Evolutionary conservation across 2,797 vertebrate species (phyloP), one percentile per base, ranked within the genome.

Genomic region (Microchirus variegatus): DNA sequence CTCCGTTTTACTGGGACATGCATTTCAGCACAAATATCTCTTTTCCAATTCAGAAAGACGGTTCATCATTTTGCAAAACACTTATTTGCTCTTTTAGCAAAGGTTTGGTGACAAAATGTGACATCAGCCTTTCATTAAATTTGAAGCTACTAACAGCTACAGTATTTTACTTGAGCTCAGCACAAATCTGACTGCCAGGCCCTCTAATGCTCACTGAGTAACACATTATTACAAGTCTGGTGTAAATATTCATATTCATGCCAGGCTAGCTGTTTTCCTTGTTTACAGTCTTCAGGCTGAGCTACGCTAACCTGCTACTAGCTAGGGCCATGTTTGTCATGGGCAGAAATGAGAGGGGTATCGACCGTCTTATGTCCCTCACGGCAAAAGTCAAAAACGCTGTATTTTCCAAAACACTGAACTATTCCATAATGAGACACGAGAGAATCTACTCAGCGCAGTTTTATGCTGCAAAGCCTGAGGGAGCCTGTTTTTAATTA

Each of bases 1-100:
- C 47, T 50, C 2, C 5, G 22, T 18, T 63, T 57, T 53, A 38
- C 51, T 1, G 37, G 66, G 9, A 47, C 40, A 42, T 14, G 10
- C 10, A 53, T 36, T 36, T 69, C 14, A 37, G 48, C 16, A 38
- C 13, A 41, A 53, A 53, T 14, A 31, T 19, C 38, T 18, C 16
- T 50, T 14, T 42, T 4, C 12, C 11, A 42, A 42, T 42, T 14
- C 13, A 14, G 41, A 41, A 10, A 41, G 40, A 18, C 1, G 17
- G 2, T 45, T 59, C 16, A 11, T 19, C n/a, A 46, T 19, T 51
- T 61, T 43, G 9, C 2, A 16, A 36, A 54, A 43, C 42, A 13
- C 14, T 5, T 14, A 42, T 3, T 40, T 1, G 11, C 22, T 55
- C 11, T 19, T 35, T 19, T 44, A 13, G 51, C 18, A 12, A 53